A percentile compares a stretch with the other conserved stretches of the same genome.
Evolutionary conservation across 2,888 invertebrate species (phyloP).

Genomic region (Spatulosminthurus flaviceps): DNA sequence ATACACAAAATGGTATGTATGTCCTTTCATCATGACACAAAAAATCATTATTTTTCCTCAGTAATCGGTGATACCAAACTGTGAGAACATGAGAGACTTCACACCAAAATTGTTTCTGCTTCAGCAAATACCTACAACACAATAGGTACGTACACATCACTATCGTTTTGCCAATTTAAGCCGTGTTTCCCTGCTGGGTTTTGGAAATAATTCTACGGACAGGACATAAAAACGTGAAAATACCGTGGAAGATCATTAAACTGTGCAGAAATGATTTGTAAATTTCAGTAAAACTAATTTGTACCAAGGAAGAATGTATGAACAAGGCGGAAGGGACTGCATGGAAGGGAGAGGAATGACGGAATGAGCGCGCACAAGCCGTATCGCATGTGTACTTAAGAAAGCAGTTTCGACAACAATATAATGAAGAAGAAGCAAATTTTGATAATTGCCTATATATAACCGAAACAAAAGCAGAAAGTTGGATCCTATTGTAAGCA

Average conservation of each 20-base stretch:
- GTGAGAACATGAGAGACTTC: background rate
- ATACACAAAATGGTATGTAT: background rate
- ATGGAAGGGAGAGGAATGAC: background rate
- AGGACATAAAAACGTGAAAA: background rate
- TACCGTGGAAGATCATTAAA: background rate
- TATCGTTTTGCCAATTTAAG: background rate
- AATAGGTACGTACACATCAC: background rate
- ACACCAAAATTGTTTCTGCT: background rate
- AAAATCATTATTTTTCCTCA: background rate
- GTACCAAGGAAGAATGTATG: background rate
- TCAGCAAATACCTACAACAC: too few species aligned
- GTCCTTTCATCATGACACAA: too few species aligned
- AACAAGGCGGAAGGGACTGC: background rate
- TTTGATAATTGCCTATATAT: too few species aligned
- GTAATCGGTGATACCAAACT: background rate
- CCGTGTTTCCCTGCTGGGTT: background rate
- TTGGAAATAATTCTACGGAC: background rate
- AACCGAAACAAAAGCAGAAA: too few species aligned
- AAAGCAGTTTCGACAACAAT: too few species aligned
- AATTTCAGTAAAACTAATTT: constrained; percentile 12
- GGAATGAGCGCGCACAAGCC: too few species aligned
- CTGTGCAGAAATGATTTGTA: background rate
- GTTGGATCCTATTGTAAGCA: background rate
- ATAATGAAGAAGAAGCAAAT: too few species aligned
- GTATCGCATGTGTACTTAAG: too few species aligned